Evolutionary conservation across 1,140 invertebrate genomes (phyloP), one percentile per base, ranked within the genome.

Genomic region (Drosophila nebulosa): DNA sequence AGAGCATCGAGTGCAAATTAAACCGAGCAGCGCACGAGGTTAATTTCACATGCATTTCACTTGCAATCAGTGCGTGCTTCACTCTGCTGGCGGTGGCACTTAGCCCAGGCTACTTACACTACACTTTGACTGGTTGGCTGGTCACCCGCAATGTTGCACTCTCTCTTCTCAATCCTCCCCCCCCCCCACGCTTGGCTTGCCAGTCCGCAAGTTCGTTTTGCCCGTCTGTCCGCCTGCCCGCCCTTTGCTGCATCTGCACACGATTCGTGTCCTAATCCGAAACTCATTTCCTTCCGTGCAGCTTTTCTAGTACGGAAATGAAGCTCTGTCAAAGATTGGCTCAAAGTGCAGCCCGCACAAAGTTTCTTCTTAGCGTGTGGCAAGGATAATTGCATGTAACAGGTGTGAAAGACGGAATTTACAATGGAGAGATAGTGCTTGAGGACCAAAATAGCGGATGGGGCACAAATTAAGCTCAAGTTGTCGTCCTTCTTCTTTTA

Each of bases 351-450:
- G 75, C 62, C 66, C 62, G 67, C 63, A 58, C 64, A 77, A 70
- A 86, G 65, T 86, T 89, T 72, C 69, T 74, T 89, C 69, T 58
- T 65, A 72, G 63, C 68, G 66, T 81, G 79, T 60, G 69, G 68
- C 72, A 61, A 64, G 74, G 74, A 85, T 79, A 81, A 89, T 85
- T 90, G 80, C 78, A 76, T 89, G 85, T 89, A 89, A 89, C 85
- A 89, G 85, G 85, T 89, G 85, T 81, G 75, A 89, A 89, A 86
- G 80, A 81, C 80, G 59, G 85, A 89, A 89, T 89, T 85, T 89
- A 88, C 71, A 83, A 89, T 89, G 71, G 71, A 7, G 9, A 72
- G 75, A 79, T 74, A 79, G 70, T 79, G 76, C 70, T 75, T 24
- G 53, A 68, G 59, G 7, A 46, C 14, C 39, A 46, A 46, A 46